Percentiles rank a stretch among this genome's conserved stretches.
Evolutionary conservation across 2,113 vertebrate species (phyloP).

Genomic region (Oreochromis niloticus): DNA sequence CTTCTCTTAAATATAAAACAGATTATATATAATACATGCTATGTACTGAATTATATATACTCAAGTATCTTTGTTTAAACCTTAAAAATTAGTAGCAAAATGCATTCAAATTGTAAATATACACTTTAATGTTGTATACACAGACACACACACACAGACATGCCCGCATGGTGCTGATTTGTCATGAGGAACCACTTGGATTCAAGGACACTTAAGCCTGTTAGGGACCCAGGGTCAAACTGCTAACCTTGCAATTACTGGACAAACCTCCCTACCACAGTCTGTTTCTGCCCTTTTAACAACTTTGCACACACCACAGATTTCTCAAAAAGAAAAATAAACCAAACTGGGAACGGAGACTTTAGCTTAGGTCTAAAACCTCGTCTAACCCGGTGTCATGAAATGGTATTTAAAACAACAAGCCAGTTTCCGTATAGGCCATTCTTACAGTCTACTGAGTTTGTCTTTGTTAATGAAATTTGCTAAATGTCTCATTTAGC

Average conservation of each 20-base stretch:
- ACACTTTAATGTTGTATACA: not conserved
- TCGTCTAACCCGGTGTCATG: not conserved
- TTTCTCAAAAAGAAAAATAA: not conserved
- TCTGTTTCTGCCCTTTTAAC: not conserved
- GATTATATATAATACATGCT: not conserved
- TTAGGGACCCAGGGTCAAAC: not conserved
- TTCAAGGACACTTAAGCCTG: not conserved
- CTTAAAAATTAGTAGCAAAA: not conserved
- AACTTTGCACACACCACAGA: not conserved
- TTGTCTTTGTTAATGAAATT: not conserved
- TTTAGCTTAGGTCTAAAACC: not conserved
- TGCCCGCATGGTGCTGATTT: not conserved
- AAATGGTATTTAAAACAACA: not conserved
- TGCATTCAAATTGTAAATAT: not conserved
- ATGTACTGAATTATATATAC: not conserved
- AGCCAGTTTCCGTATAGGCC: accelerated
- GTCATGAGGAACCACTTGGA: not conserved
- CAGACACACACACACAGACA: not conserved
- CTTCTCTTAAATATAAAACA: not conserved
- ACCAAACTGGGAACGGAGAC: not conserved
- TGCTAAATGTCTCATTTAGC: not conserved
- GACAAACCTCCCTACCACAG: not conserved
- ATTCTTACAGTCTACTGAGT: not conserved
- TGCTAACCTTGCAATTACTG: not conserved
- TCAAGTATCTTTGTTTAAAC: not conserved